Conservation (phyloP, 2,113 vertebrate genomes). For the Rynchops niger region DNA sequence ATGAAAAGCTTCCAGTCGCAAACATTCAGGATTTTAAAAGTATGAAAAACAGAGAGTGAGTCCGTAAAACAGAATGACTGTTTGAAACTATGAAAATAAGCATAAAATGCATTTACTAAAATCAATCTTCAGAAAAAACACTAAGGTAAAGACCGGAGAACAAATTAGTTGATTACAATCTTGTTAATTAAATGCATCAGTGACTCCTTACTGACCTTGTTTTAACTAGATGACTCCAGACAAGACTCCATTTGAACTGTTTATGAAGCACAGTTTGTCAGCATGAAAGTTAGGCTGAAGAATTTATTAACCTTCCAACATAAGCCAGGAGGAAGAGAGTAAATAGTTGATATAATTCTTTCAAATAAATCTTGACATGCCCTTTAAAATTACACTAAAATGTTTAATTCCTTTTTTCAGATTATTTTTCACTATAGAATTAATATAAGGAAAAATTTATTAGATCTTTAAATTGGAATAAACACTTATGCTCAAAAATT, state of each 20-base stretch:
- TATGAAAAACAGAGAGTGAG: not conserved
- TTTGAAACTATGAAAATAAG: not conserved
- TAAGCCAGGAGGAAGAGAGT: not conserved
- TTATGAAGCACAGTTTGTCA: not conserved
- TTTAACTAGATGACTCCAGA: not conserved
- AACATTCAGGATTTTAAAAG: not conserved
- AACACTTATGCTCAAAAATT: not conserved
- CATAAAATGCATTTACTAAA: not conserved
- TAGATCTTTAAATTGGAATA: not conserved
- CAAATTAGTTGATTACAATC: constrained; percentile 20
- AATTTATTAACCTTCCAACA: not conserved
- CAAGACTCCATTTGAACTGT: not conserved
- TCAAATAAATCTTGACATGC: not conserved
- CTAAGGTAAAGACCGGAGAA: not conserved
- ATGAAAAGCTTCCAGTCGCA: not conserved
- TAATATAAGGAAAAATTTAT: not conserved
- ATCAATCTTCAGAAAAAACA: not conserved
- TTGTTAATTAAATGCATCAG: constrained; percentile 3
- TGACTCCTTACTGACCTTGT: not conserved
- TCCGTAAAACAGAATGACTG: not conserved
- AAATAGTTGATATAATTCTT: not conserved
- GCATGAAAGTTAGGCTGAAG: not conserved
- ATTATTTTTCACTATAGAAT: not conserved
- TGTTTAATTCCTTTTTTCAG: not conserved
- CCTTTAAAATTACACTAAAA: not conserved